phyloP scores from a whole-genome alignment of 2,113 vertebrate genomes.

The Myotis davidii region DNA sequence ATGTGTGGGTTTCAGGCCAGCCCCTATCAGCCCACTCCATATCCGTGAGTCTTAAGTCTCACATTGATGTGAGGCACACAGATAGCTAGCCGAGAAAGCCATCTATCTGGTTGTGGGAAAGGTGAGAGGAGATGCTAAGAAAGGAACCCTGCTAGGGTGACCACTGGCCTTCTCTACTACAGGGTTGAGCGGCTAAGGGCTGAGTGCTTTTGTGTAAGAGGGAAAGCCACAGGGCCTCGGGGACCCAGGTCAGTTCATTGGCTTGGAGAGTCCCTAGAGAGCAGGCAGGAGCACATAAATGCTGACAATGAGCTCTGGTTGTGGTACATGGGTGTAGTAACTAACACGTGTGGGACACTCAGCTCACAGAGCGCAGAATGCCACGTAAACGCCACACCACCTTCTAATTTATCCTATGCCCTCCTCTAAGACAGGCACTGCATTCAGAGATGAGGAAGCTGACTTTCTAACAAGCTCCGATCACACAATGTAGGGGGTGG shows the following conservation, averaged over 20 bases:
- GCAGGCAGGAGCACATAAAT: neutral
- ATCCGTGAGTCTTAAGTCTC: neutral
- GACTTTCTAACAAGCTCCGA: neutral
- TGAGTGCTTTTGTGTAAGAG: neutral
- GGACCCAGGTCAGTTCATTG: neutral
- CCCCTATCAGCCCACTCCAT: neutral
- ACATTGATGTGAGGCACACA: neutral
- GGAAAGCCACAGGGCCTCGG: neutral
- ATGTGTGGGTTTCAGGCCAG: neutral
- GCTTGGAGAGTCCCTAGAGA: neutral
- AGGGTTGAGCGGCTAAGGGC: neutral
- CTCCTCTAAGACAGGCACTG: neutral
- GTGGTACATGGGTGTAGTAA: neutral
- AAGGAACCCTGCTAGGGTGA: neutral
- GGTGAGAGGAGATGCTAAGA: neutral
- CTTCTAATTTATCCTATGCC: neutral
- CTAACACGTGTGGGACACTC: neutral
- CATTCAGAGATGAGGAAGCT: neutral
- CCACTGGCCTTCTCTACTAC: neutral
- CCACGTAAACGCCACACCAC: fast-evolving
- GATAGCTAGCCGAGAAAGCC: neutral
- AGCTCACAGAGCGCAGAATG: neutral
- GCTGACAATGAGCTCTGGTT: neutral
- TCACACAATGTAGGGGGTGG: neutral
- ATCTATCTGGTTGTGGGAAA: neutral